Base-by-base conservation (phyloP, 2,888 invertebrate genomes). In the Drosophila infuscata region DNA sequence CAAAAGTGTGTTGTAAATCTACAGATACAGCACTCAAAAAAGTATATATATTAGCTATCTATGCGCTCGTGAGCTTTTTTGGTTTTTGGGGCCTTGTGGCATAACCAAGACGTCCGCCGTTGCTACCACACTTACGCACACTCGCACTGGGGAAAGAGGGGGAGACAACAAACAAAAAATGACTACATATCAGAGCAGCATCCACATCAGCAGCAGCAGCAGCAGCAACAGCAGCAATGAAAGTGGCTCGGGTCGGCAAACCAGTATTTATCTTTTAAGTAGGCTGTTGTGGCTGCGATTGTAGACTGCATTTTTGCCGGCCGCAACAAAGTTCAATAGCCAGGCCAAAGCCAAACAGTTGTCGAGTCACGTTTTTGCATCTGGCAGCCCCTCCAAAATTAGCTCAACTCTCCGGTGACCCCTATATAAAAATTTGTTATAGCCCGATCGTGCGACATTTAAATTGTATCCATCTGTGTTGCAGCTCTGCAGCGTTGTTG, bases 1-100 rank as follows among this genome's bases (percentile, higher is more conserved):
- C 86, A 83, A 83, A 88, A 88, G 83, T 83, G 74, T 88, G 83
- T 86, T 77, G 81, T 77, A 86, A 80, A 76, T 66, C 64, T 66
- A 59, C 70, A 67, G 61, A 63, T 59, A 82, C 66, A 74, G 41
- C 46, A 61, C 25, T 48, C 49, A 36, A 54, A 54, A 53, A 52
- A 20, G 32, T 70, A 51, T 43, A 43, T n/a, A 51, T 73, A 54
- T 63, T 64, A 54, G 54, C 68, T 67, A 72, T 86, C 77, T 81
- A 52, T 76, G 57, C 65, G 56, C 51, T 51, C 49, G 54, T 62
- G 67, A 65, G 53, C 70, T 59, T 82, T 51, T 51, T 51, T 58
- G 65, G 52, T 72, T 59, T 82, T 51, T 51, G 53, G 61, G 65
- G 52, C 20, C 66, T 69, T 65, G 64, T 76, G 67, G 57, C 67